These are phyloP conservation scores for Craterocephalus amniculus DNA, from an alignment of 2,797 vertebrate genomes.

Conservation along the genomic window DNA sequence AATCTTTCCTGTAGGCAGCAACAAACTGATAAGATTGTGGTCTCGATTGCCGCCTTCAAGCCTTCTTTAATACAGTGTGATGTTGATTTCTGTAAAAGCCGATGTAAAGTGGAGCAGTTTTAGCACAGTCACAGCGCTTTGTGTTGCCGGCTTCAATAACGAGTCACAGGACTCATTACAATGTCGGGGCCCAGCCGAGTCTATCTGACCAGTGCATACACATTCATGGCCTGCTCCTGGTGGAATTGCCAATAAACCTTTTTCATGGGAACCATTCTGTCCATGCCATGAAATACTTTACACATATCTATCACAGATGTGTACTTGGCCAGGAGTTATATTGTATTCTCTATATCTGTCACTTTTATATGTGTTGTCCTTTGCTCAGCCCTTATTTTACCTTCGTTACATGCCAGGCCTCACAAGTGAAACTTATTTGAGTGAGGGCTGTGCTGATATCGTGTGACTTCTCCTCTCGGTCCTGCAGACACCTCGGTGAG, in stretches of 20 bases:
- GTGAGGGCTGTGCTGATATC: conserved; percentile 45
- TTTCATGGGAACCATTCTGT: conserved; percentile 25
- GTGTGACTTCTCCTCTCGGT: conserved; percentile 33
- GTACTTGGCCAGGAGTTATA: conserved; percentile 39
- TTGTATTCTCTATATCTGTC: conserved; percentile 25
- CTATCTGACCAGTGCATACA: background rate
- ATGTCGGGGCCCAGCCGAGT: conserved; percentile 7
- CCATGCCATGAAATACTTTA: conserved; percentile 29
- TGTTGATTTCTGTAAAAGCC: background rate
- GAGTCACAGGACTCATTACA: conserved; percentile 10
- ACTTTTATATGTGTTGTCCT: conserved; percentile 33
- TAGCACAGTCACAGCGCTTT: background rate
- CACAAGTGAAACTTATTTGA: conserved; percentile 51
- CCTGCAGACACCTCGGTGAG: conserved; percentile 49
- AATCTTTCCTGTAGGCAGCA: background rate
- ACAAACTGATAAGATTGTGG: background rate
- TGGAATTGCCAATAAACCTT: conserved; percentile 32
- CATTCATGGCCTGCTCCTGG: conserved; percentile 13
- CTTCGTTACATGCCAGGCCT: conserved; percentile 21
- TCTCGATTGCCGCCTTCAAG: background rate
- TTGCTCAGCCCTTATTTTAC: conserved; percentile 32
- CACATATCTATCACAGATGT: conserved; percentile 50
- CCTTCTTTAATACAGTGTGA: background rate
- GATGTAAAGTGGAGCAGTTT: background rate
- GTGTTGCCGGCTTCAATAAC: conserved; percentile 10